phyloP scores from a whole-genome alignment of 2,113 vertebrate genomes.

The Copsychus sechellarum region DNA sequence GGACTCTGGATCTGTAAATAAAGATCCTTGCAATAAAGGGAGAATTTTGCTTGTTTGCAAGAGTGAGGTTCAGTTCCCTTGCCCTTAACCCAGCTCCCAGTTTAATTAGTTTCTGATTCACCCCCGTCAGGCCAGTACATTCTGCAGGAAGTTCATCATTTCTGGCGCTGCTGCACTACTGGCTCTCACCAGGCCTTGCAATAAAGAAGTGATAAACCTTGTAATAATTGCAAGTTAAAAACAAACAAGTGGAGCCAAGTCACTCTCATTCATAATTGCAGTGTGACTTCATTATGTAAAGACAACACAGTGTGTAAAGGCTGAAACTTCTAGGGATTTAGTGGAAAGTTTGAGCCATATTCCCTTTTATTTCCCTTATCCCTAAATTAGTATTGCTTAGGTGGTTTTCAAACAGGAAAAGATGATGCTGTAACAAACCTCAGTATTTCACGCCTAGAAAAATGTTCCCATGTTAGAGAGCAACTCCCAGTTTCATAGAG shows the following conservation, averaged over 20 bases:
- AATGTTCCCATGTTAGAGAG: background rate
- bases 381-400: background rate
- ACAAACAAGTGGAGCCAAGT: slow-evolving; percentile 39
- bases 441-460: background rate
- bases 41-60: background rate
- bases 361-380: slow-evolving; percentile 3
- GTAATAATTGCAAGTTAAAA: slow-evolving; percentile 53
- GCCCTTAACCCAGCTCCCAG: slow-evolving; percentile 41
- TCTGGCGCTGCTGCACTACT: slow-evolving; percentile 20
- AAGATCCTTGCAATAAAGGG: background rate
- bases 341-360: background rate
- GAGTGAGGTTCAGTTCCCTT: slow-evolving; percentile 19
- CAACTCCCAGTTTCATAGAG: background rate
- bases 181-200: slow-evolving; percentile 28
- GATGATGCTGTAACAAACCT: background rate
- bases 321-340: slow-evolving; percentile 39
- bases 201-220: slow-evolving; percentile 57
- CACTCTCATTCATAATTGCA: slow-evolving; percentile 56
- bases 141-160: slow-evolving; percentile 57
- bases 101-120: slow-evolving; percentile 55
- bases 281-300: slow-evolving; percentile 58
- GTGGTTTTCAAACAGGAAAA: background rate
- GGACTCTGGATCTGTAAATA: background rate
- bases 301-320: background rate
- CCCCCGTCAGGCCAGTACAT: slow-evolving; percentile 37